Evolutionary conservation across 2,888 invertebrate genomes (phyloP).

Genomic region (Mellilla xanthometata): DNA sequence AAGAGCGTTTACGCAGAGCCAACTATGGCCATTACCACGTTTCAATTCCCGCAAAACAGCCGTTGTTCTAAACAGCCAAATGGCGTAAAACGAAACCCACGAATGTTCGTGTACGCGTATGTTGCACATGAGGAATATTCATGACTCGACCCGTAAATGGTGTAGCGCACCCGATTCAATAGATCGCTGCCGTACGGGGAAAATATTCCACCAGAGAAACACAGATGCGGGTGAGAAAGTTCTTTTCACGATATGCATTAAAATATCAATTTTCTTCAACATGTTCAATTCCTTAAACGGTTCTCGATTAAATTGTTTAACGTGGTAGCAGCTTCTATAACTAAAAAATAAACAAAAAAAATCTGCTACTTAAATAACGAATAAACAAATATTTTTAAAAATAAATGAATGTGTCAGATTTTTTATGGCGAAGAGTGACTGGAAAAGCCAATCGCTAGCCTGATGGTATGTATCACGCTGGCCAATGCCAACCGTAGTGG

Average conservation of each 20-base stretch:
- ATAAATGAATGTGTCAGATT: too few species aligned
- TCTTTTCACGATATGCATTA: conserved; percentile 24
- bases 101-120: conserved; percentile 46
- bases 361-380: too few species aligned
- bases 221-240: conserved; percentile 25
- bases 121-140: conserved; percentile 64
- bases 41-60: conserved; percentile 63
- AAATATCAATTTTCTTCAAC: conserved; percentile 27
- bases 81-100: conserved; percentile 63
- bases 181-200: conserved; percentile 35
- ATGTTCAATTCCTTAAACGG: neutral
- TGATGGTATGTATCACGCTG: too few species aligned
- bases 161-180: conserved; percentile 48
- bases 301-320: too few species aligned
- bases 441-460: too few species aligned
- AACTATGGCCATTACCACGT: conserved; percentile 73
- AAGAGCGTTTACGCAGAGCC: conserved; percentile 66
- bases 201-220: conserved; percentile 34
- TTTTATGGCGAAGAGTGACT: too few species aligned
- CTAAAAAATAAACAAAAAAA: too few species aligned
- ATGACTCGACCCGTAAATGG: conserved; percentile 54
- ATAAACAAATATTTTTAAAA: too few species aligned
- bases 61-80: conserved; percentile 65
- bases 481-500: too few species aligned
- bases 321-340: too few species aligned